A percentile compares a stretch with the other conserved stretches of the same genome.
Evolutionary conservation across 2,888 invertebrate genomes (phyloP).

Genomic region (Chaetogeoica ovagalla): DNA sequence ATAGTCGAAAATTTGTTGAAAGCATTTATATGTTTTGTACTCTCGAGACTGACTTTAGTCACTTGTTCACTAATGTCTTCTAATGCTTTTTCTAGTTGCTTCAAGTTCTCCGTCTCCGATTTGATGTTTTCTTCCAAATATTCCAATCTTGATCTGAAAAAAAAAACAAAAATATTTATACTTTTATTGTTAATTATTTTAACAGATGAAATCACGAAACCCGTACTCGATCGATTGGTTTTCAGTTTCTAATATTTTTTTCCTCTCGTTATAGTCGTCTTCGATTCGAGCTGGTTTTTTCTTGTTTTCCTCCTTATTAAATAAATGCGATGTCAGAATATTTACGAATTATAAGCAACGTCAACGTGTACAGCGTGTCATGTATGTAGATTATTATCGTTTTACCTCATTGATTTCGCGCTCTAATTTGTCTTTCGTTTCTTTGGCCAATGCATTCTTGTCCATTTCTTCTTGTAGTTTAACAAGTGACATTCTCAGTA

Average conservation of each 20-base stretch:
- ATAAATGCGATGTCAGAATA: not conserved
- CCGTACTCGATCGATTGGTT: not conserved
- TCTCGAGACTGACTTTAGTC: not conserved
- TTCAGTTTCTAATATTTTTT: not conserved
- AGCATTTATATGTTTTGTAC: not conserved
- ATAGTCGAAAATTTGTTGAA: conserved; percentile 3
- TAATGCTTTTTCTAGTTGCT: not conserved
- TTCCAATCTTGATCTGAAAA: not conserved
- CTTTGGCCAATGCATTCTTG: conserved; percentile 8
- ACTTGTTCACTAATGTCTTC: not conserved
- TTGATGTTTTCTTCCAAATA: not conserved
- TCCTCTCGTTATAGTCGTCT: not conserved
- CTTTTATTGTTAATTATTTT: not conserved
- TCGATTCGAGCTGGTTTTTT: not conserved
- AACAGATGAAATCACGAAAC: not conserved
- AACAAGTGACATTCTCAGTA: conserved; percentile 3
- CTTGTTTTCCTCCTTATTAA: not conserved
- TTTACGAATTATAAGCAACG: not conserved
- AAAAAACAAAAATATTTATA: not conserved
- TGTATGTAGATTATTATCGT: not conserved
- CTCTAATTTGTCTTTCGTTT: conserved; percentile 4
- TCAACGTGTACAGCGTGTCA: too few relatives aligned
- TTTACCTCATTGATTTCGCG: conserved; percentile 3
- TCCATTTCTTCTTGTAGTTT: conserved; percentile 25
- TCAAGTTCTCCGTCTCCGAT: not conserved